Percentiles rank a stretch among this genome's conserved stretches.
Evolutionary conservation across 1,140 invertebrate genomes (phyloP).

Genomic region (Alviniconcha marisindica): DNA sequence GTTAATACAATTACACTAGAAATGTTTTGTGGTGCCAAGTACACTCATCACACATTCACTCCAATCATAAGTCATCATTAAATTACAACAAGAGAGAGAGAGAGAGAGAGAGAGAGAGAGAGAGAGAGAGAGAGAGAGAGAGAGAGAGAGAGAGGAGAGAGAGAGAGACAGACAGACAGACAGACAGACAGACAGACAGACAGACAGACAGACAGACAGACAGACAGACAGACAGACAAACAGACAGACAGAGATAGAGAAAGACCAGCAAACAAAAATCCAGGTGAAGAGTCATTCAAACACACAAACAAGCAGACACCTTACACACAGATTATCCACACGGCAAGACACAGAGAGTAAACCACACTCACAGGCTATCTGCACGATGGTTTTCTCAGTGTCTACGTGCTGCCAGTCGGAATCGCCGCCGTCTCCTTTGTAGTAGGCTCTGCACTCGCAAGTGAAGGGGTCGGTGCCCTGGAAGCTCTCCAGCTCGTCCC

Average conservation of each 20-base stretch:
- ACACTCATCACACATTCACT: too few species aligned
- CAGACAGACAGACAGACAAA: neutral
- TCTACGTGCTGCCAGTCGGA: neutral
- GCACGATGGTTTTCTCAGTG: neutral
- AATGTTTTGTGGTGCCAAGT: too few species aligned
- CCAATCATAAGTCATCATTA: too few species aligned
- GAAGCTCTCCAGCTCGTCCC: neutral
- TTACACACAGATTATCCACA: neutral
- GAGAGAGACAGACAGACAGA: neutral
- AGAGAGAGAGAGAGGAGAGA: neutral
- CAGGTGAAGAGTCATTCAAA: neutral
- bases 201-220: neutral
- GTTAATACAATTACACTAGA: too few species aligned
- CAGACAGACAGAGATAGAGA: neutral
- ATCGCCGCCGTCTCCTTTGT: neutral
- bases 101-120: neutral
- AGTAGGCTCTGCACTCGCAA: slow-evolving; percentile 28
- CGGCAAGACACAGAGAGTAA: neutral
- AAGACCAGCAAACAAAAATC: neutral
- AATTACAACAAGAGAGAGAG: too few species aligned
- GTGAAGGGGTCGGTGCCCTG: neutral
- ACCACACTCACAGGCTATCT: neutral
- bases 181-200: neutral
- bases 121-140: neutral
- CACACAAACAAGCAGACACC: neutral